These are phyloP conservation scores for Meandrina meandrites DNA, from an alignment of 92 coral and sea anemone species.

Conservation along the genomic window DNA sequence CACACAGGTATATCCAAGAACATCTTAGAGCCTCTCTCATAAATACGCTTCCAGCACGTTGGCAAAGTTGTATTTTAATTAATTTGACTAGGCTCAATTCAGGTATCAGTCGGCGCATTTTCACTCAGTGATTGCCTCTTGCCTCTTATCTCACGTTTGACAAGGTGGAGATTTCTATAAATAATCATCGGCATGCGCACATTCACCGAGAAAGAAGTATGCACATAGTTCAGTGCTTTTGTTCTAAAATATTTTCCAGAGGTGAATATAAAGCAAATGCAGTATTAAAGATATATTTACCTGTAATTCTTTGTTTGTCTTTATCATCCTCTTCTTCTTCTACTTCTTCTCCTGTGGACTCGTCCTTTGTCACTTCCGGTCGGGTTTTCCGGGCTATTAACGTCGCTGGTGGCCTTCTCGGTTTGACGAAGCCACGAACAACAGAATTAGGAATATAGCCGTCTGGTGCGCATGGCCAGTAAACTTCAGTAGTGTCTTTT, in stretches of 20 bases:
- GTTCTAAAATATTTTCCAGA: background rate
- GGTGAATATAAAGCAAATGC: background rate
- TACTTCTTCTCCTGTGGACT: constrained; percentile 9
- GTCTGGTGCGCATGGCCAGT: constrained; percentile 99
- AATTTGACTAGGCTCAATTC: too few species aligned
- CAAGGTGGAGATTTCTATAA: background rate
- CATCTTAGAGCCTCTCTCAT: too few species aligned
- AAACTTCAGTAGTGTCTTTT: constrained; percentile 42
- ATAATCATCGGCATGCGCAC: background rate
- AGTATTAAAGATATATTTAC: background rate
- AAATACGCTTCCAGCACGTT: background rate
- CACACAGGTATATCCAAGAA: too few species aligned
- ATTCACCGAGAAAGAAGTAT: background rate
- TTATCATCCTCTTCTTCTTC: constrained; percentile 36
- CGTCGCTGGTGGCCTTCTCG: constrained; percentile 56
- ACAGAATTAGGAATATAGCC: constrained; percentile 93
- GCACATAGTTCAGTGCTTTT: background rate
- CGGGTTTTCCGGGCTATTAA: constrained; percentile 43
- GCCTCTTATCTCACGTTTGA: background rate
- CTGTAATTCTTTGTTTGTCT: background rate
- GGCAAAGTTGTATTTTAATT: background rate
- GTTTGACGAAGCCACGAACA: constrained; percentile 61
- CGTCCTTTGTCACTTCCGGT: background rate
- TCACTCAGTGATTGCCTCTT: background rate
- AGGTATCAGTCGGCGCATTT: background rate